Percentiles rank a stretch among this genome's conserved stretches.
These are phyloP conservation scores for Cyprinodon tularosa DNA, from an alignment of 2,113 vertebrate species.

Conservation along the genomic window DNA sequence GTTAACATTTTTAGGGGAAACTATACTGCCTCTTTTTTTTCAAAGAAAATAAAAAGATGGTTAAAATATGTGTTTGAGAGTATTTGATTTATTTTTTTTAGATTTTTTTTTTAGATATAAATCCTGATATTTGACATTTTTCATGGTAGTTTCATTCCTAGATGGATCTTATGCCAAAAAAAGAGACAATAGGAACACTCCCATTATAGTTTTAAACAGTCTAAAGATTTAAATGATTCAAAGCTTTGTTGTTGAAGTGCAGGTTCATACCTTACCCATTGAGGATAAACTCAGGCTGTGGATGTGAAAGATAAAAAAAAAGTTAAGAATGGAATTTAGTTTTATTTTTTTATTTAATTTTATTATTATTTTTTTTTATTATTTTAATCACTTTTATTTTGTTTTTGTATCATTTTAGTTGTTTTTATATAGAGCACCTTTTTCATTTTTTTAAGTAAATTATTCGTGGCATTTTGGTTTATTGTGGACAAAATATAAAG, in stretches of 20 bases:
- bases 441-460: neutral
- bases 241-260: neutral
- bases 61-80: too few species aligned
- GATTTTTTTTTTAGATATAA: too few species aligned
- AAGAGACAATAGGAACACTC: neutral
- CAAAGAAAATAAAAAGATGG: neutral
- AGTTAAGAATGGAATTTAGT: too few species aligned
- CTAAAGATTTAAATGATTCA: neutral
- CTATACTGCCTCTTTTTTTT: neutral
- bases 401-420: too few species aligned
- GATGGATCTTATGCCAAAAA: neutral
- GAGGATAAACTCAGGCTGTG: too few species aligned
- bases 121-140: neutral
- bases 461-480: slow-evolving; percentile 64
- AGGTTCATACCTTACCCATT: neutral
- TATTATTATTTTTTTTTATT: neutral
- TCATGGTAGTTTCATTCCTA: neutral
- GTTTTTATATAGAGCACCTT: neutral
- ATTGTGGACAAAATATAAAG: slow-evolving; percentile 57
- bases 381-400: neutral
- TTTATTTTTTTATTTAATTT: neutral
- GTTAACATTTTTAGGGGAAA: neutral
- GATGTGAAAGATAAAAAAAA: too few species aligned
- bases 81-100: too few species aligned
- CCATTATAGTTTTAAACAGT: neutral